phyloP scores from a whole-genome alignment of 2,888 invertebrate species.

The Theretra japonica region DNA sequence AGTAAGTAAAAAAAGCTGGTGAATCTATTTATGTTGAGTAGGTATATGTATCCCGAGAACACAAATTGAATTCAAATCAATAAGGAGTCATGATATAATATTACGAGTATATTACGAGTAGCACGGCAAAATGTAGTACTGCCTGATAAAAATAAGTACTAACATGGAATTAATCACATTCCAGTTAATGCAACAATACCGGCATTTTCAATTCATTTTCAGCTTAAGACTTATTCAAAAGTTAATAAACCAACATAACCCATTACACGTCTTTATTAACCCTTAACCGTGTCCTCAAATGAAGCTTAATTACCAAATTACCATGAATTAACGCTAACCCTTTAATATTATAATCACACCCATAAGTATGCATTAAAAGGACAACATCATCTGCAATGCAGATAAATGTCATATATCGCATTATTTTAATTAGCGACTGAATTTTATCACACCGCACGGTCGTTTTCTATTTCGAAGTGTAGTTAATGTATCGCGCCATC shows the following conservation, averaged over 20 bases:
- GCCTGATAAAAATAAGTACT: no score
- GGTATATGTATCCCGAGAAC: no score
- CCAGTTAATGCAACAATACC: no score
- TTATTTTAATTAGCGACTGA: conserved; percentile 58
- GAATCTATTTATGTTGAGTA: no score
- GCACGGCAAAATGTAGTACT: no score
- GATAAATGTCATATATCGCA: conserved; percentile 63
- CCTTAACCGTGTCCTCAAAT: background rate
- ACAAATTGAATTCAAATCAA: no score
- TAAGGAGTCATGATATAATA: no score
- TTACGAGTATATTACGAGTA: no score
- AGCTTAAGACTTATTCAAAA: no score
- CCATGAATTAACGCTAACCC: conserved; percentile 31
- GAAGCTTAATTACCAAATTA: background rate
- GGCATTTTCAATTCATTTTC: no score
- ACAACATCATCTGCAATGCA: conserved; percentile 67
- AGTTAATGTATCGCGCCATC: conserved; percentile 20
- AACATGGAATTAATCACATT: no score
- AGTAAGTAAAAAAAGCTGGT: no score
- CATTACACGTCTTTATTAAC: background rate
- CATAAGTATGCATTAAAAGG: conserved; percentile 55
- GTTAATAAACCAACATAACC: background rate
- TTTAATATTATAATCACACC: conserved; percentile 35
- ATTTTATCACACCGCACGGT: conserved; percentile 33
- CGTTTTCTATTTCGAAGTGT: conserved; percentile 17